phyloP scores from a whole-genome alignment of 2,113 vertebrate species.

The Spermophilus dauricus region DNA sequence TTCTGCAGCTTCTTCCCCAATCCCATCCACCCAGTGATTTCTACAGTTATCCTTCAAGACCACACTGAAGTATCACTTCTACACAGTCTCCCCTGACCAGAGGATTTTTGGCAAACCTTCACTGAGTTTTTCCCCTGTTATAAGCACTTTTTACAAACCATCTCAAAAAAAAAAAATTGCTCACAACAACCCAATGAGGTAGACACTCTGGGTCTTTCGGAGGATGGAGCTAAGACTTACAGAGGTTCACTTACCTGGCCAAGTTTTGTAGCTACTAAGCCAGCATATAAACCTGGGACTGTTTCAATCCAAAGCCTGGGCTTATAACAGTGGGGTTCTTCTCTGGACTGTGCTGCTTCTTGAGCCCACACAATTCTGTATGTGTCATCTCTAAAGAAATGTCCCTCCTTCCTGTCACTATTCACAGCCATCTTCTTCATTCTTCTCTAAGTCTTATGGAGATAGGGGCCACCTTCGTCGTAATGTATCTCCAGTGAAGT shows the following conservation, averaged over 20 bases:
- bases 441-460: background rate
- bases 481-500: background rate
- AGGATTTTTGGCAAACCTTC: background rate
- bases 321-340: background rate
- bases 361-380: rapidly evolving
- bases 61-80: background rate
- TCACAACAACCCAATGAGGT: background rate
- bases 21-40: rapidly evolving
- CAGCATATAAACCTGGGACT: background rate
- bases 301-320: background rate
- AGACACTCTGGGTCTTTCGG: background rate
- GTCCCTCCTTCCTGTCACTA: background rate
- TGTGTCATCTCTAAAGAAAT: rapidly evolving
- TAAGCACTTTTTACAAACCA: background rate
- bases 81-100: no score
- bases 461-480: background rate
- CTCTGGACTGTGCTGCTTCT: background rate
- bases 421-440: background rate
- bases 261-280: background rate
- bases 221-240: background rate
- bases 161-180: background rate
- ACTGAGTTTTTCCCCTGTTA: background rate
- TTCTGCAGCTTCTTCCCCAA: background rate
- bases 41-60: background rate
- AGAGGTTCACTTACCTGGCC: background rate